phyloP scores from a whole-genome alignment of 2,113 vertebrate genomes.

The Stercorarius parasiticus region DNA sequence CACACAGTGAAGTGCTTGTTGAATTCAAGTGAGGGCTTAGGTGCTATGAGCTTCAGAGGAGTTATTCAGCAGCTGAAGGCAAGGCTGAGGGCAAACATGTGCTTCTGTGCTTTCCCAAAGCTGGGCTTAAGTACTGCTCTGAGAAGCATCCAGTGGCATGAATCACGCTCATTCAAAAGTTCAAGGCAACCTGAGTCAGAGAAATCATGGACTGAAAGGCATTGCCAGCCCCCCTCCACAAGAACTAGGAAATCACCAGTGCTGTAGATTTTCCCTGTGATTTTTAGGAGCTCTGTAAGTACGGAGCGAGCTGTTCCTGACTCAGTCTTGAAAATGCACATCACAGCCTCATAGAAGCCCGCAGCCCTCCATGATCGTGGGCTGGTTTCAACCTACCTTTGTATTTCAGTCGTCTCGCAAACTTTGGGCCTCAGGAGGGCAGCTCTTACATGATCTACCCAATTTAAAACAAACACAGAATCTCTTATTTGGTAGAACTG shows the following conservation, averaged over 20 bases:
- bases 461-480: neutral
- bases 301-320: neutral
- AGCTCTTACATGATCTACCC: neutral
- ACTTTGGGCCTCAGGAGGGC: neutral
- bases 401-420: neutral
- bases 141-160: neutral
- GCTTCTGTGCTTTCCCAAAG: neutral
- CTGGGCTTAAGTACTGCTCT: neutral
- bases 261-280: neutral
- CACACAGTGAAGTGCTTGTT: neutral
- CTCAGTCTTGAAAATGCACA: neutral
- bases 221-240: neutral
- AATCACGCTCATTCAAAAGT: neutral
- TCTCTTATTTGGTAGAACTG: neutral
- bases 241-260: neutral
- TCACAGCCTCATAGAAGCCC: neutral
- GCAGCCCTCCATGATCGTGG: rapidly evolving
- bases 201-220: neutral
- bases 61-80: neutral
- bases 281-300: neutral
- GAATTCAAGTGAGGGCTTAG: neutral
- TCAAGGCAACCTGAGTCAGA: neutral
- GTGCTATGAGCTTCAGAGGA: neutral
- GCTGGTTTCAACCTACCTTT: neutral
- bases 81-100: neutral